Conservation (phyloP, 1,140 invertebrate genomes). For the Drosophila kanapiae region DNA sequence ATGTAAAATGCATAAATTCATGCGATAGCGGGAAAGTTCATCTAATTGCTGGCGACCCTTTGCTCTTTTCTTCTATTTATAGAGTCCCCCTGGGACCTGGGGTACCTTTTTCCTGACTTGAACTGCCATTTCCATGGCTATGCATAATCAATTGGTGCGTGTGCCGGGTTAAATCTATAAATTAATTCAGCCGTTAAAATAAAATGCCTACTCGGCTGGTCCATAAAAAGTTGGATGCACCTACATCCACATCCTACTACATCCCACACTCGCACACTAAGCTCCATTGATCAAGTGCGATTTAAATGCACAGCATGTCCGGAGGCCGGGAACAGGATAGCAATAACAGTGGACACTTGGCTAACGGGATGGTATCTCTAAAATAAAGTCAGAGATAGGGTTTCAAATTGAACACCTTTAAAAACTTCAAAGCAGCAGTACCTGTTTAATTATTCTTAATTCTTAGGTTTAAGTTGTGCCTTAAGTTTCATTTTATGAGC, state of each 20-base stretch:
- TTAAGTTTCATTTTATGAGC: too few species aligned
- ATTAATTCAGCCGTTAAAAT: conserved; percentile 66
- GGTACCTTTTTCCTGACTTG: not conserved
- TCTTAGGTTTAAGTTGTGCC: too few species aligned
- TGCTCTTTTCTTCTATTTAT: conserved; percentile 58
- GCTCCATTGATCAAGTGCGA: conserved; percentile 56
- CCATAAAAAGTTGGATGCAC: conserved; percentile 53
- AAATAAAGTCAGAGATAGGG: not conserved
- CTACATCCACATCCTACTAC: conserved; percentile 33
- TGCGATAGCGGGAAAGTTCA: conserved; percentile 47
- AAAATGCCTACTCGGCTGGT: conserved; percentile 50
- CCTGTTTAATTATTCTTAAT: too few species aligned
- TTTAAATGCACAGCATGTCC: conserved; percentile 65
- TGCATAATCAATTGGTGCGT: conserved; percentile 72
- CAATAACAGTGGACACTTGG: conserved; percentile 9
- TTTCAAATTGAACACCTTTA: not conserved
- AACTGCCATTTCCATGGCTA: conserved; percentile 40
- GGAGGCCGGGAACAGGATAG: conserved; percentile 8
- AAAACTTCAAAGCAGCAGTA: not conserved
- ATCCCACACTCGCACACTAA: conserved; percentile 10
- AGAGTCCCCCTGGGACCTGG: conserved; percentile 13
- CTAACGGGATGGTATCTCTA: not conserved
- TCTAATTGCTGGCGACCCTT: conserved; percentile 58
- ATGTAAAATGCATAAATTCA: conserved; percentile 71
- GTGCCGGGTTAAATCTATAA: conserved; percentile 53